Evolutionary conservation across 2,797 vertebrate species (phyloP).

Genomic region (Chelidonichthys spinosus): DNA sequence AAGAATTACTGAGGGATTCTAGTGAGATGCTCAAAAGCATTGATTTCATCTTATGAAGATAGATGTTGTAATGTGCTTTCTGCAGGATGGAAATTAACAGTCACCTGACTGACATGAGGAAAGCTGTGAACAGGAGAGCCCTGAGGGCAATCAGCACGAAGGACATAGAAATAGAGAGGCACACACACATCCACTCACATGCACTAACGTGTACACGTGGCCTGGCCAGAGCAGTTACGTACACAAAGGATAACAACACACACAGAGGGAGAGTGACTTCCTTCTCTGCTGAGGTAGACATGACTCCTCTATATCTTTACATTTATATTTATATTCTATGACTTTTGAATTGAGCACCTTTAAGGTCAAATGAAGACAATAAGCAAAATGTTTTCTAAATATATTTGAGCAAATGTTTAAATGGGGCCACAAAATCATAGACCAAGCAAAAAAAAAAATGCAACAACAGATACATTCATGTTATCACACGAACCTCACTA

Average conservation of each 20-base stretch:
- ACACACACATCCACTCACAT: background rate
- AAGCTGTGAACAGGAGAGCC: background rate
- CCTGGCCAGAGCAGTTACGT: no score
- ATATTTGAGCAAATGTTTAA: background rate
- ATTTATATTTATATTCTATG: no score
- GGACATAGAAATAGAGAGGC: background rate
- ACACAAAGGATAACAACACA: no score
- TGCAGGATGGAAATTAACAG: background rate
- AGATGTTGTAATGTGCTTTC: background rate
- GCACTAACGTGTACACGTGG: no score
- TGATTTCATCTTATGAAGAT: background rate
- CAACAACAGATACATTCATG: background rate
- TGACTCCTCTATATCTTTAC: no score
- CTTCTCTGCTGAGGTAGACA: no score
- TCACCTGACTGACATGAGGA: background rate
- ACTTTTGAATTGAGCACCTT: no score
- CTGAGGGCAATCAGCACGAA: background rate
- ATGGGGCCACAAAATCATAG: no score
- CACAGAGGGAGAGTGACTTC: no score
- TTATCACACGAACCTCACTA: background rate
- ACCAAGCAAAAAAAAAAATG: background rate
- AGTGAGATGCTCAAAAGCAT: background rate
- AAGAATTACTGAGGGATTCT: background rate
- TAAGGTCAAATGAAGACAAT: no score
- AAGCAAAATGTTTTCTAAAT: background rate